Conservation (phyloP, 1,140 invertebrate species). For the Ooceraea biroi region DNA sequence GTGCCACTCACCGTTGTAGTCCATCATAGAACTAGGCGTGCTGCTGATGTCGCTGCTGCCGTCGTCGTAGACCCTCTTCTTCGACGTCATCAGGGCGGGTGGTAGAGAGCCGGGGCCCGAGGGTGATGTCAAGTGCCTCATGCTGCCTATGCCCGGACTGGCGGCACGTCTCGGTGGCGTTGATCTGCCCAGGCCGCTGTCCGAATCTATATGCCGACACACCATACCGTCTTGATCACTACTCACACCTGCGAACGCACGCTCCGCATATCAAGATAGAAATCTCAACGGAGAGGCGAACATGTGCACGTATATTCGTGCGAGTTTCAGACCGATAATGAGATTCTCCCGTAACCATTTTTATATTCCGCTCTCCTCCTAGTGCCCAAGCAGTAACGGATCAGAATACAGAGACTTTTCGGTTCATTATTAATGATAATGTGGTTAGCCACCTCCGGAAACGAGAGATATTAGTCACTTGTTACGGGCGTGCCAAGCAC, state of each 20-base stretch:
- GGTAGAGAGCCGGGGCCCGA: constrained; percentile 93
- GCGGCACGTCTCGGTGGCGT: constrained; percentile 93
- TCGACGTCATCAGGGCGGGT: constrained; percentile 92
- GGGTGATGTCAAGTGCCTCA: constrained; percentile 90
- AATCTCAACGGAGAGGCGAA: constrained; percentile 59
- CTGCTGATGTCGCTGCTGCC: constrained; percentile 94
- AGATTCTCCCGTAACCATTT: background rate
- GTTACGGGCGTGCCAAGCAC: constrained; percentile 66
- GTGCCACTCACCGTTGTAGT: constrained; percentile 90
- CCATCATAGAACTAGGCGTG: constrained; percentile 93
- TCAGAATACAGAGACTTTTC: constrained; percentile 36
- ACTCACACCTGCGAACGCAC: constrained; percentile 71
- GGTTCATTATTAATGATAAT: constrained; percentile 51
- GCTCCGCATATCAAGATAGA: constrained; percentile 74
- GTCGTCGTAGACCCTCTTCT: constrained; percentile 93
- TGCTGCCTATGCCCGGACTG: constrained; percentile 90
- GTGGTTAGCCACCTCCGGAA: constrained; percentile 63
- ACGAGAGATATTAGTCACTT: constrained; percentile 71
- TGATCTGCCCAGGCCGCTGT: constrained; percentile 92
- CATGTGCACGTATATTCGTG: constrained; percentile 32
- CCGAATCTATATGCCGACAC: constrained; percentile 89
- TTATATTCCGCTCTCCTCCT: constrained; percentile 25
- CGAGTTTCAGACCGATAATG: background rate
- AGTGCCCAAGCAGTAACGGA: constrained; percentile 61
- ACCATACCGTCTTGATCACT: constrained; percentile 73